Conservation (phyloP, 2,888 invertebrate species). For the Sepioteuthis lessoniana region DNA sequence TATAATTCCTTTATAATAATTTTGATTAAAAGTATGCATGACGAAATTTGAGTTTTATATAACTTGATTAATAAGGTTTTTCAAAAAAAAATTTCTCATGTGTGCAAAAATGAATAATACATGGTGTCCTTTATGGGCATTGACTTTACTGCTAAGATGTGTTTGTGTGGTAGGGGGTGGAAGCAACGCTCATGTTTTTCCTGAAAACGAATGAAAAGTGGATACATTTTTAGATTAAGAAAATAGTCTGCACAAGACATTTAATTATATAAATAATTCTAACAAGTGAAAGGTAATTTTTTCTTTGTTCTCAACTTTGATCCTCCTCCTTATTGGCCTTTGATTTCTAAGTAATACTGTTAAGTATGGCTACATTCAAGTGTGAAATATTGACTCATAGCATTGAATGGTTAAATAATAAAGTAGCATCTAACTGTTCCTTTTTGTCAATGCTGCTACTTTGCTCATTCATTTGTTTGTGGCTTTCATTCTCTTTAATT, state of each 20-base stretch:
- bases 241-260: not conserved
- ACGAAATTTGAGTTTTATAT: too few species aligned
- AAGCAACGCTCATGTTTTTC: too few species aligned
- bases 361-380: not conserved
- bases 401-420: not conserved
- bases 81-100: too few species aligned
- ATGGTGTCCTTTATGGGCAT: too few species aligned
- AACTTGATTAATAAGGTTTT: too few species aligned
- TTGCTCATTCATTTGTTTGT: not conserved
- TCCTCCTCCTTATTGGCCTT: not conserved
- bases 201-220: not conserved
- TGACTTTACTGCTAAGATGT: not conserved
- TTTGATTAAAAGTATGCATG: too few species aligned
- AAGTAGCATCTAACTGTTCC: not conserved
- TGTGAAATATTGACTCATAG: not conserved
- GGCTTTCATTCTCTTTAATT: conserved; percentile 15
- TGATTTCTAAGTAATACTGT: not conserved
- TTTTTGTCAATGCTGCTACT: not conserved
- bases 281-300: not conserved
- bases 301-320: not conserved
- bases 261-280: not conserved
- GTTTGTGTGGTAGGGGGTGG: too few species aligned
- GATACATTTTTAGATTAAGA: not conserved
- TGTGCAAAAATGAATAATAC: too few species aligned
- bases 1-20: too few species aligned